A percentile compares a stretch with the other conserved stretches of the same genome.
phyloP scores from a whole-genome alignment of 2,113 vertebrate species.

The Hassar affinis region DNA sequence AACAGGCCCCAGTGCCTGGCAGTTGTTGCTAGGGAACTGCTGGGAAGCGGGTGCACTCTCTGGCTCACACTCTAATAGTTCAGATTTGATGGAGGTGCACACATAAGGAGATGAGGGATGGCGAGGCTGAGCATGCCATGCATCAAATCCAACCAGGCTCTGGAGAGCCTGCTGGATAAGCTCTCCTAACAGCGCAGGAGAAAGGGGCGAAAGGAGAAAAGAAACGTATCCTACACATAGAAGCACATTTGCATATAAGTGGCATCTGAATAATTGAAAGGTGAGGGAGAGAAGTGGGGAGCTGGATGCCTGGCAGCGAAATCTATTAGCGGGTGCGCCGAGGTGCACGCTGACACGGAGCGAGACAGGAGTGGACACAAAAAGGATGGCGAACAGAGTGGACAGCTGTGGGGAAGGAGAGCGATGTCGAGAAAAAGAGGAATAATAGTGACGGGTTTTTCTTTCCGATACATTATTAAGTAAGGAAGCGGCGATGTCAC shows the following conservation, averaged over 20 bases:
- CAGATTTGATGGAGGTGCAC: conserved; percentile 73
- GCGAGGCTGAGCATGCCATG: conserved; percentile 64
- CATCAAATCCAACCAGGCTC: conserved; percentile 70
- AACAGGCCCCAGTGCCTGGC: conserved; percentile 65
- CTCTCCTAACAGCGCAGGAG: conserved; percentile 56
- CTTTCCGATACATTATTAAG: neutral
- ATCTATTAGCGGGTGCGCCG: conserved; percentile 69
- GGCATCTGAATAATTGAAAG: conserved; percentile 76
- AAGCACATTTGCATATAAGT: conserved; percentile 76
- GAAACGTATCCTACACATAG: conserved; percentile 64
- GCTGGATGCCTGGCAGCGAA: conserved; percentile 78
- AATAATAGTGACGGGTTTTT: no score
- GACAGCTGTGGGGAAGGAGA: conserved; percentile 34
- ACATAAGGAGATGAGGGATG: conserved; percentile 73
- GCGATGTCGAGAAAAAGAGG: conserved; percentile 4
- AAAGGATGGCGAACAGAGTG: conserved; percentile 25
- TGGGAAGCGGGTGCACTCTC: conserved; percentile 66
- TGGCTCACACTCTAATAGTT: conserved; percentile 76
- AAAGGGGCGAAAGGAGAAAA: conserved; percentile 52
- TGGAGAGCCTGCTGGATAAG: conserved; percentile 66
- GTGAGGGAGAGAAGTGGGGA: conserved; percentile 70
- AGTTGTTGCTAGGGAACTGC: conserved; percentile 81
- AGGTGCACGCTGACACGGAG: conserved; percentile 27
- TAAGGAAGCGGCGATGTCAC: no score
- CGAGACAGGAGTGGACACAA: conserved; percentile 50